Base-by-base conservation (phyloP, 2,888 invertebrate genomes). In the Diplolepis rosae region DNA sequence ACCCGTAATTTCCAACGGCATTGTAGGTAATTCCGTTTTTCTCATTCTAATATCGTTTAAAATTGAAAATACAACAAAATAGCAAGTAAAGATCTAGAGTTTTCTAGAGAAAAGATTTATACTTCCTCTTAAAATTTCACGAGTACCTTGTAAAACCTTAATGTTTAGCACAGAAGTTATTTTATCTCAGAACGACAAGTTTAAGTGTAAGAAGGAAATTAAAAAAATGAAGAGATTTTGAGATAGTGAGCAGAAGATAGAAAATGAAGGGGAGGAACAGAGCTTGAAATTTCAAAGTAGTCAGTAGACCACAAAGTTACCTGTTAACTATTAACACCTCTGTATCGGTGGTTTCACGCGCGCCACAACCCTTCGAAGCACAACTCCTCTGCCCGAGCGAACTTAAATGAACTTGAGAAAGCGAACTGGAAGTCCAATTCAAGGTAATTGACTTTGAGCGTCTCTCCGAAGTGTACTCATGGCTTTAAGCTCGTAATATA, bases 371-470 rank as follows among this genome's bases (percentile, higher is more conserved):
- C 24, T 65, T 48, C 67, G 48, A 39, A 30, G 7, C 35, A n/a
- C n/a, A n/a, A n/a, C n/a, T n/a, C n/a, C n/a, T n/a, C n/a, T n/a
- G 35, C 39, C 39, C n/a, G 9, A 61, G 61, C 39, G 74, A 77
- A 74, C 74, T 74, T 74, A 73, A 77, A 74, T 74, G 70, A 79
- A 76, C 70, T 71, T 72, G 68, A 73, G 69, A 72, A 70, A 71
- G 74, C 48, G 66, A 66, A 74, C 76, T 77, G 75, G 73, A 79
- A 82, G 79, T 79, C 77, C 81, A 75, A 81, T 78, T 78, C 75
- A 72, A 68, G 72, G 73, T 80, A 81, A 81, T 81, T 81, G 79
- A 79, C 81, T 81, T 80, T 76, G 73, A 76, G 66, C 69, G 66
- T 71, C 73, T 72, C 72, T 65, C 77, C 74, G 66, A 71, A 71